Percentiles rank a stretch among this genome's conserved stretches.
Evolutionary conservation across 2,113 vertebrate species (phyloP).

Genomic region (Crotalus viridis): DNA sequence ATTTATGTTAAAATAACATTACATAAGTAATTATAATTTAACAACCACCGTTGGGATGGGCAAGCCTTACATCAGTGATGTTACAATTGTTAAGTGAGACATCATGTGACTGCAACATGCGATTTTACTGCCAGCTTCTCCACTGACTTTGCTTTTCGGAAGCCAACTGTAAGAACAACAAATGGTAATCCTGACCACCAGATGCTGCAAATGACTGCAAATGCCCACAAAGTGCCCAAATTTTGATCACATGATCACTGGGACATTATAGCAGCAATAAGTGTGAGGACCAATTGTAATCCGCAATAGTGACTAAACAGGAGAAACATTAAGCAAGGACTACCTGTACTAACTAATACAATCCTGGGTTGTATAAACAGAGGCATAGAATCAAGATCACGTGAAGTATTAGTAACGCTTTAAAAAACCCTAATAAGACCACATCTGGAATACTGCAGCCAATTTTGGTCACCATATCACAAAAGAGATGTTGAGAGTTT

Average conservation of each 20-base stretch:
- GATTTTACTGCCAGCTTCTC: background rate
- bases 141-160: background rate
- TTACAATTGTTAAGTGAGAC: background rate
- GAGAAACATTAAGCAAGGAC: background rate
- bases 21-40: background rate
- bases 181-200: background rate
- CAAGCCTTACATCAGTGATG: background rate
- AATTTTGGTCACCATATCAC: no score
- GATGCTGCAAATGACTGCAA: background rate
- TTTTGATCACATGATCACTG: background rate
- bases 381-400: no score
- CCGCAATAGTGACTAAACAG: background rate
- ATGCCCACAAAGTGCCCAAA: background rate
- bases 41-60: background rate
- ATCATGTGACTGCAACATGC: background rate
- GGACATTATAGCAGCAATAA: background rate
- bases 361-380: no score
- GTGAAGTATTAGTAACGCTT: no score
- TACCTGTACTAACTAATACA: background rate
- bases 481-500: no score
- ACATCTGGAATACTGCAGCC: no score
- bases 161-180: background rate
- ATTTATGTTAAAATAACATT: background rate
- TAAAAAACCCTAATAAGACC: no score
- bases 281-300: background rate